These are phyloP conservation scores for Steinernema feltiae DNA, from an alignment of 1,140 invertebrate species.

Conservation along the genomic window DNA sequence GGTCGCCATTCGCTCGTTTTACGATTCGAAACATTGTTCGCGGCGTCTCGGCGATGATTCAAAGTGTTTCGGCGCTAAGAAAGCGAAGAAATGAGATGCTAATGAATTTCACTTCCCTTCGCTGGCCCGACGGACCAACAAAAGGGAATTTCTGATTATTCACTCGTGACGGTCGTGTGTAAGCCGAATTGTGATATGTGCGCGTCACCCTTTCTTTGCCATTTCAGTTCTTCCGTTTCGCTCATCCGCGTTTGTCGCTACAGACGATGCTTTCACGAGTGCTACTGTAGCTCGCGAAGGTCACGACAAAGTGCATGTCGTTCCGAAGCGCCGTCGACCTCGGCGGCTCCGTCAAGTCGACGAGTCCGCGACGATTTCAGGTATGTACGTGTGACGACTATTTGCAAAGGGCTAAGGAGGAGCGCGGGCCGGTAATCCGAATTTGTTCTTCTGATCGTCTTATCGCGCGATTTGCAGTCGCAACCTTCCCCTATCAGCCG, in stretches of 20 bases:
- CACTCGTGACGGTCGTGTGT: background rate
- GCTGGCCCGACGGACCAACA: background rate
- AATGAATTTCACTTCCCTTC: constrained; percentile 1
- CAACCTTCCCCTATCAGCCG: background rate
- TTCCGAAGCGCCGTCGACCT: background rate
- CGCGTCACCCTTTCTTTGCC: background rate
- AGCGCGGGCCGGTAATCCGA: constrained; percentile 12
- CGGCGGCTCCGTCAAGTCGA: constrained; percentile 3
- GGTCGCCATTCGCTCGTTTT: background rate
- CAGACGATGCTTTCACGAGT: background rate
- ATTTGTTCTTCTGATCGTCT: background rate
- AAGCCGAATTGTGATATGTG: background rate
- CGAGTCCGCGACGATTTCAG: constrained; percentile 2
- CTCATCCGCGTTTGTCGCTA: background rate
- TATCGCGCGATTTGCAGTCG: background rate
- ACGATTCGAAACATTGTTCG: background rate
- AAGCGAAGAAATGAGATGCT: background rate
- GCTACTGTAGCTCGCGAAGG: background rate
- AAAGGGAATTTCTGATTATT: background rate
- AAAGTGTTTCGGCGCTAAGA: background rate
- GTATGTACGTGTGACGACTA: background rate
- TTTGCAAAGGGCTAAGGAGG: constrained; percentile 13
- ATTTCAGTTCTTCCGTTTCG: background rate
- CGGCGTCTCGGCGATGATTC: background rate
- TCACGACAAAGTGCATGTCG: constrained; percentile 8